A percentile compares a stretch with the other conserved stretches of the same genome.
These are phyloP conservation scores for Geophilus truncorum DNA, from an alignment of 2,888 invertebrate genomes.

Conservation along the genomic window DNA sequence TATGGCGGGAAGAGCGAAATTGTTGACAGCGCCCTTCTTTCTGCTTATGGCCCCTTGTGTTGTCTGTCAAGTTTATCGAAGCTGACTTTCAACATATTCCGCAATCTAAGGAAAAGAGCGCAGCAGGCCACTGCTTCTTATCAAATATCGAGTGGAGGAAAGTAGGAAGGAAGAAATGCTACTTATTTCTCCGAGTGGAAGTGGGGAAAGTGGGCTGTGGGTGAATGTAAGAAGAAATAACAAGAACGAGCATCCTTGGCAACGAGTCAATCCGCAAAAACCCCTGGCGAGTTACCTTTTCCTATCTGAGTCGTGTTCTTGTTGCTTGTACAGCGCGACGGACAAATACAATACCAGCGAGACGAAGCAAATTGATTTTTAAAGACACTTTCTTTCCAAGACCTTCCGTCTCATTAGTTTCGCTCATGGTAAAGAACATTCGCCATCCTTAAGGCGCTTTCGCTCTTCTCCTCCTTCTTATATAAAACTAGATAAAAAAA, in stretches of 20 bases:
- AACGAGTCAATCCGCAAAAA: conserved; percentile 1
- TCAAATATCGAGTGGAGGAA: background rate
- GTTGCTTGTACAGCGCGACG: background rate
- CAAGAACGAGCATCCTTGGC: background rate
- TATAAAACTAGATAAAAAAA: background rate
- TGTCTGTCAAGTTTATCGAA: background rate
- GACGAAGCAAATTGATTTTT: conserved; percentile 10
- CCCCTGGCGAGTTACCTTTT: conserved; percentile 8
- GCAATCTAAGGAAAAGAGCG: background rate
- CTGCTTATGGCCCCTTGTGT: background rate
- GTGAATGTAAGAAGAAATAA: background rate
- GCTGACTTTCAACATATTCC: conserved; percentile 3
- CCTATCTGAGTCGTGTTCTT: background rate
- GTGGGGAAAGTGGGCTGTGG: background rate
- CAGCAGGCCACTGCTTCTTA: background rate
- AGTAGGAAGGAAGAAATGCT: background rate
- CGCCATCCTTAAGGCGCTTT: background rate
- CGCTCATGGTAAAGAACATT: background rate
- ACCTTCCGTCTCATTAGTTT: conserved; percentile 7
- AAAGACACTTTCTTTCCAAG: background rate
- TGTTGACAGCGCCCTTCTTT: conserved; percentile 8
- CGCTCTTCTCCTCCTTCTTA: background rate
- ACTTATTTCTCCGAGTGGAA: background rate
- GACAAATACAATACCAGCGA: conserved; percentile 11
- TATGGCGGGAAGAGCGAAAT: conserved; percentile 7